phyloP scores from a whole-genome alignment of 23 tunicate genomes.

The Trididemnum nubilum region DNA sequence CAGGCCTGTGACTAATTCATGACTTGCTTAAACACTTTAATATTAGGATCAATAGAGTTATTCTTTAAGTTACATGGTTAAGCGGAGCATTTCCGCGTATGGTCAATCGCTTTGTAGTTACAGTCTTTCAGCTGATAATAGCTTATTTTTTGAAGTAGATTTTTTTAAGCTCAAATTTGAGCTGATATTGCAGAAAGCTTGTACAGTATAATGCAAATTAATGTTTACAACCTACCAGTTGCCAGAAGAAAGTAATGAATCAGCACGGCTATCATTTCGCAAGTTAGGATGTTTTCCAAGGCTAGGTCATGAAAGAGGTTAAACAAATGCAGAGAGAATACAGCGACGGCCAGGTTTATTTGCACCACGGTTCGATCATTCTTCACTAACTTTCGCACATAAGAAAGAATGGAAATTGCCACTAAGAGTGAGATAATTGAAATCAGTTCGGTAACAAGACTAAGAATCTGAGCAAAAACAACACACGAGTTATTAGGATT shows the following conservation, averaged over 20 bases:
- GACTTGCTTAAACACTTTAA: no score
- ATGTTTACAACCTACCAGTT: constrained; percentile 45
- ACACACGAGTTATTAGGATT: no score
- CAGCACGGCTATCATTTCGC: constrained; percentile 52
- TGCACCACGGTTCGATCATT: constrained; percentile 60
- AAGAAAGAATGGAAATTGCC: constrained; percentile 19
- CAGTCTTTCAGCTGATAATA: no score
- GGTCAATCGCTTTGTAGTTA: no score
- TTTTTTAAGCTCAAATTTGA: no score
- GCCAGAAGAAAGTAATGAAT: constrained; percentile 49
- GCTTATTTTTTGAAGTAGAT: no score
- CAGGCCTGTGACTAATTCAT: no score
- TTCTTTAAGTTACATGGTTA: no score
- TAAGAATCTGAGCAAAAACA: background rate
- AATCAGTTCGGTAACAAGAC: constrained; percentile 17
- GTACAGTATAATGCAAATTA: no score
- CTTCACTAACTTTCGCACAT: constrained; percentile 42
- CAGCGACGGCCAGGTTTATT: constrained; percentile 45
- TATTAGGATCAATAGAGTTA: no score
- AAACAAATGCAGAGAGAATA: constrained; percentile 40
- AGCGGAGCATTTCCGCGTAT: no score
- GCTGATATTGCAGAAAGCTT: no score
- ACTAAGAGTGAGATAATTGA: constrained; percentile 40
- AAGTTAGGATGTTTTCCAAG: constrained; percentile 23
- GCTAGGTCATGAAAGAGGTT: constrained; percentile 57